Evolutionary conservation across 2,888 invertebrate genomes (phyloP).

Genomic region (Rhimphoctona megacephalus): DNA sequence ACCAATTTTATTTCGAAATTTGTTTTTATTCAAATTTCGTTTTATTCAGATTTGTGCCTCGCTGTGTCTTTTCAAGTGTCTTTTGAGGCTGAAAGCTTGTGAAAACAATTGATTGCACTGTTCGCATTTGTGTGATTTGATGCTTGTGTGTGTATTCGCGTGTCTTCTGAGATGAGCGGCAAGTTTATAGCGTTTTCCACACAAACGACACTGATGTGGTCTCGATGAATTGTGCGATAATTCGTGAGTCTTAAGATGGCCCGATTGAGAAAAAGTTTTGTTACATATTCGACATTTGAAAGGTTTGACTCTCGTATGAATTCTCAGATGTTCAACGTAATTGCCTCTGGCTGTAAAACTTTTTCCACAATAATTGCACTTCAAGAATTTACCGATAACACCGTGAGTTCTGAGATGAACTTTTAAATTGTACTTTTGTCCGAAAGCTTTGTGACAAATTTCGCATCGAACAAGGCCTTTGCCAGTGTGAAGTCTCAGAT

Average conservation of each 20-base stretch:
- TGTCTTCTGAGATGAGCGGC: slow-evolving; percentile 82
- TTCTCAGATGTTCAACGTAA: slow-evolving; percentile 81
- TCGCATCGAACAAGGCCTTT: slow-evolving; percentile 81
- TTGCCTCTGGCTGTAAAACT: slow-evolving; percentile 81
- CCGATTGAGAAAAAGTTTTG: slow-evolving; percentile 82
- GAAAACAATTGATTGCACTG: slow-evolving; percentile 85
- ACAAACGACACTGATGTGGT: slow-evolving; percentile 81
- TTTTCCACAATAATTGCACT: slow-evolving; percentile 82
- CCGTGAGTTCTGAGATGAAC: slow-evolving; percentile 82
- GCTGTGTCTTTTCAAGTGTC: slow-evolving; percentile 85
- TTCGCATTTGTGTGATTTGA: slow-evolving; percentile 83
- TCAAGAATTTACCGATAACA: slow-evolving; percentile 75
- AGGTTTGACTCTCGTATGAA: slow-evolving; percentile 82
- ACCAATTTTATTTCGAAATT: not conserved
- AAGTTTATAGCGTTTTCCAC: slow-evolving; percentile 82
- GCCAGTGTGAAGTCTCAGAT: slow-evolving; percentile 80
- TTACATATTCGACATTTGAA: slow-evolving; percentile 80
- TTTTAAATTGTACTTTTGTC: slow-evolving; percentile 81
- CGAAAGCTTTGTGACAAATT: slow-evolving; percentile 83
- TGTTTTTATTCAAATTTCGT: not conserved
- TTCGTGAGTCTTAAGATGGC: slow-evolving; percentile 82
- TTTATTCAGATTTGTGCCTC: slow-evolving; percentile 70
- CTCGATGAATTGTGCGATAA: slow-evolving; percentile 78
- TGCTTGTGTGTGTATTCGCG: slow-evolving; percentile 78
- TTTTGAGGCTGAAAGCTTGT: slow-evolving; percentile 85